Evolutionary conservation across 2,888 invertebrate genomes (phyloP).

Genomic region (Tetranychus truncatus): DNA sequence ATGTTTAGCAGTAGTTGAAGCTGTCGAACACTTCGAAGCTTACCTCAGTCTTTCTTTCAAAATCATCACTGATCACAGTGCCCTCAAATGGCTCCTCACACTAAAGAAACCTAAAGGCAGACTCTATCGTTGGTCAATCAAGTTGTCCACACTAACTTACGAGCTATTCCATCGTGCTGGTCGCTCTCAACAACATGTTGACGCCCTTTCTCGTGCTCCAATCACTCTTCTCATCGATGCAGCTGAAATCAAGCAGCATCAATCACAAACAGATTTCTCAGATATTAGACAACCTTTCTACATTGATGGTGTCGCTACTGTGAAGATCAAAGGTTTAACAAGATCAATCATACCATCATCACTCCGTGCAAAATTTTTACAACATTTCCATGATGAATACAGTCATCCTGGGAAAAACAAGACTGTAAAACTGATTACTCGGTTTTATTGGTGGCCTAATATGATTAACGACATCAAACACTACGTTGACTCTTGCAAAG

Average conservation of each 20-base stretch:
- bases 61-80: slow-evolving; percentile 10
- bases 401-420: background rate
- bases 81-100: slow-evolving; percentile 4
- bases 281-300: background rate
- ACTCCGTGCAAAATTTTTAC: background rate
- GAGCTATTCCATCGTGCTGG: background rate
- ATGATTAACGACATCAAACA: background rate
- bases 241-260: no score
- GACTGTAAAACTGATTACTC: background rate
- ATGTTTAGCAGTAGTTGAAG: slow-evolving; percentile 9
- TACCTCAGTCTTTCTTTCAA: slow-evolving; percentile 10
- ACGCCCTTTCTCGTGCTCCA: background rate
- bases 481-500: background rate
- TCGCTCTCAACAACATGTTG: background rate
- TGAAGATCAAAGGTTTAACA: background rate
- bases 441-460: background rate
- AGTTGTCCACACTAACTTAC: background rate
- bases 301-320: background rate
- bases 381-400: background rate
- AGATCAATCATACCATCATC: background rate
- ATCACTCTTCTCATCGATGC: background rate
- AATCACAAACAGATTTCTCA: no score
- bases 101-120: background rate
- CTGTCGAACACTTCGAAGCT: slow-evolving; percentile 13
- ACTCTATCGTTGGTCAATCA: background rate